A percentile compares a stretch with the other conserved stretches of the same genome.
Conservation (phyloP, 1,140 invertebrate genomes). For the Drosophila pseudoananassae region DNA sequence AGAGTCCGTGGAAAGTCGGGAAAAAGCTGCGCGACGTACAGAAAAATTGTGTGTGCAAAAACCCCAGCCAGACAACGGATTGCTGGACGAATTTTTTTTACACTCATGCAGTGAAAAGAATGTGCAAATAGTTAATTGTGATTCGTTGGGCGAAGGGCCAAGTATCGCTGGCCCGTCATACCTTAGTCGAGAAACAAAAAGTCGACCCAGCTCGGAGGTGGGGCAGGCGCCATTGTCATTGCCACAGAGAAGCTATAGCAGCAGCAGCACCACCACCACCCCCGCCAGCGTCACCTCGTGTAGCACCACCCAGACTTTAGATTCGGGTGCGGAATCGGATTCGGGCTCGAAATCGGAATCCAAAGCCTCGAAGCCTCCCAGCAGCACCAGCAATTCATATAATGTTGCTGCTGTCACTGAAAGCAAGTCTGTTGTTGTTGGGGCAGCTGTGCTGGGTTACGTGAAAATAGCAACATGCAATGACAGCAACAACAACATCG, state of each 20-base stretch:
- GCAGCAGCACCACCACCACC: conserved; percentile 12
- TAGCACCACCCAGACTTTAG: conserved; percentile 1
- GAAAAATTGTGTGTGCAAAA: conserved; percentile 72
- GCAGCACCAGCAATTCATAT: conserved; percentile 8
- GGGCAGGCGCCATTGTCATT: conserved; percentile 72
- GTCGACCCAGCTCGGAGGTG: conserved; percentile 18
- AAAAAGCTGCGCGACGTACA: conserved; percentile 64
- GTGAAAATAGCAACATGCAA: conserved; percentile 44
- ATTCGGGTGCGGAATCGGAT: background rate
- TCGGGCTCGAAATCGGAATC: background rate
- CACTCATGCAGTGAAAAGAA: conserved; percentile 44
- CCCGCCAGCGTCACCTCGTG: conserved; percentile 6
- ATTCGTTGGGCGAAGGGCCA: conserved; percentile 1
- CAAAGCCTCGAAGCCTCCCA: too few relatives aligned
- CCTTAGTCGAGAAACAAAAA: background rate
- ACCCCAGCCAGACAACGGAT: conserved; percentile 6
- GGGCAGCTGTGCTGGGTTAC: conserved; percentile 63
- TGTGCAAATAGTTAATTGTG: conserved; percentile 51
- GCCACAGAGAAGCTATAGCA: conserved; percentile 46
- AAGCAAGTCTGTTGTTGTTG: conserved; percentile 53
- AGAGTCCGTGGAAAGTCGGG: conserved; percentile 1
- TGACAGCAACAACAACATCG: conserved; percentile 22
- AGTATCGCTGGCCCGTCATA: background rate
- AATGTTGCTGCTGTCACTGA: conserved; percentile 41
- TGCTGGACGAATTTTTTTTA: conserved; percentile 46